These are phyloP conservation scores for Oxycera nigricornis DNA, from an alignment of 2,888 invertebrate species.

Conservation along the genomic window DNA sequence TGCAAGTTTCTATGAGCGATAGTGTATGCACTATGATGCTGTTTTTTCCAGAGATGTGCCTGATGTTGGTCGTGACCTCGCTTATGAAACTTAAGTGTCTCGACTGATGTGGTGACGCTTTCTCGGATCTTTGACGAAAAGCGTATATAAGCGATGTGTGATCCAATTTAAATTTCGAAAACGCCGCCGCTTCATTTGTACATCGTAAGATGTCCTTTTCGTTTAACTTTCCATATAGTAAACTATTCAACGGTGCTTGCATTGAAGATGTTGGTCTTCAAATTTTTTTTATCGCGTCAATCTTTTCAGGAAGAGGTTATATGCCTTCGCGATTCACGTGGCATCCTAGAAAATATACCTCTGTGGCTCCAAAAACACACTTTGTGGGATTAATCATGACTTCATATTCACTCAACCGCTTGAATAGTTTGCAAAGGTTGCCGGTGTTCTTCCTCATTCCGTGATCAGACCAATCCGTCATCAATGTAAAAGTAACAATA, in stretches of 20 bases:
- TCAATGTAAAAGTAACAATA: neutral
- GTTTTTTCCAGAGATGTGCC: too few species aligned
- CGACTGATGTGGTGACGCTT: constrained; percentile 53
- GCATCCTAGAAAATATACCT: neutral
- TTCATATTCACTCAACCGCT: neutral
- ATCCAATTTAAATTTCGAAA: neutral
- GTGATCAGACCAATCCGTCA: neutral
- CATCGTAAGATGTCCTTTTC: neutral
- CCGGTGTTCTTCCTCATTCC: neutral
- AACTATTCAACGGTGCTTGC: neutral
- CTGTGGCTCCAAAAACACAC: neutral
- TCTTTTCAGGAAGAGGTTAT: constrained; percentile 15
- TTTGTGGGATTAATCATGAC: neutral
- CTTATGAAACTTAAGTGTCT: constrained; percentile 53
- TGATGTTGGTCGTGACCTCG: constrained; percentile 20
- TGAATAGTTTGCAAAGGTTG: neutral
- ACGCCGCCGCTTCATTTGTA: neutral
- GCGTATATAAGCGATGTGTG: constrained; percentile 53
- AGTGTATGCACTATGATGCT: constrained; percentile 32
- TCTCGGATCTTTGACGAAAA: constrained; percentile 50
- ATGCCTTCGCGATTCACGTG: constrained; percentile 25
- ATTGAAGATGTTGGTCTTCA: neutral
- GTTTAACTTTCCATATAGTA: neutral
- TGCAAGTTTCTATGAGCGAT: neutral
- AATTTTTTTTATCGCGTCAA: neutral